phyloP scores from a whole-genome alignment of 2,888 invertebrate genomes.

The Neocrepidodera transversa region DNA sequence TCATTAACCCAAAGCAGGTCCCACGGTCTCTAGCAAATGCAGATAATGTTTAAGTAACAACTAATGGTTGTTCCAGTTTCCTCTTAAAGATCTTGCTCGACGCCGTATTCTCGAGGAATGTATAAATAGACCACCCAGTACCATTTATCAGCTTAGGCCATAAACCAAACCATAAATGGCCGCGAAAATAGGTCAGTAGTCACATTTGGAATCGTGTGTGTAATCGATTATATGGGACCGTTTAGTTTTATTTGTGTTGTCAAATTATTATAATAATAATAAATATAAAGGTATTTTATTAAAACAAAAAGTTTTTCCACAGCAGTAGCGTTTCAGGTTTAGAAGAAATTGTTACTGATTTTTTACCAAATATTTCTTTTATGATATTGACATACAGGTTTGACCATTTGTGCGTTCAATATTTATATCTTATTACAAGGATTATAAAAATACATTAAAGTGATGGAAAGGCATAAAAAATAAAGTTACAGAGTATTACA shows the following conservation, averaged over 20 bases:
- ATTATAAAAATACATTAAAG: too few relatives aligned
- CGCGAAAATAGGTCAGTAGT: slow-evolving; percentile 39
- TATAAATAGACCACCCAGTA: slow-evolving; percentile 37
- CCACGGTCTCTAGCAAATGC: slow-evolving; percentile 19
- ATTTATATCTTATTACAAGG: too few relatives aligned
- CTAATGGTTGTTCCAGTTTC: slow-evolving; percentile 24
- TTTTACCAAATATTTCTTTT: too few relatives aligned
- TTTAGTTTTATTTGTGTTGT: slow-evolving; percentile 24
- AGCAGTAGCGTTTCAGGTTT: too few relatives aligned
- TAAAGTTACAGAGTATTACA: too few relatives aligned
- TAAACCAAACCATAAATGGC: slow-evolving; percentile 34
- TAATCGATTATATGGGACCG: slow-evolving; percentile 30
- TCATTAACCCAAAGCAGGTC: slow-evolving; percentile 17
- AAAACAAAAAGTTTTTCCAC: slow-evolving; percentile 14
- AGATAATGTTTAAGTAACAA: slow-evolving; percentile 23
- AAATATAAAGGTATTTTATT: background rate
- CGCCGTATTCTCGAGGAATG: slow-evolving; percentile 19
- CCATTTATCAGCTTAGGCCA: slow-evolving; percentile 24
- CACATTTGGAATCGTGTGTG: slow-evolving; percentile 32
- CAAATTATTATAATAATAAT: too few relatives aligned
- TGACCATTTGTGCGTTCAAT: too few relatives aligned
- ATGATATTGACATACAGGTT: too few relatives aligned
- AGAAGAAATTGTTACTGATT: too few relatives aligned
- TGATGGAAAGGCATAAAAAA: too few relatives aligned
- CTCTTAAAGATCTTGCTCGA: slow-evolving; percentile 21